phyloP scores from a whole-genome alignment of 2,113 vertebrate genomes.

The Chlamydotis undulata region DNA sequence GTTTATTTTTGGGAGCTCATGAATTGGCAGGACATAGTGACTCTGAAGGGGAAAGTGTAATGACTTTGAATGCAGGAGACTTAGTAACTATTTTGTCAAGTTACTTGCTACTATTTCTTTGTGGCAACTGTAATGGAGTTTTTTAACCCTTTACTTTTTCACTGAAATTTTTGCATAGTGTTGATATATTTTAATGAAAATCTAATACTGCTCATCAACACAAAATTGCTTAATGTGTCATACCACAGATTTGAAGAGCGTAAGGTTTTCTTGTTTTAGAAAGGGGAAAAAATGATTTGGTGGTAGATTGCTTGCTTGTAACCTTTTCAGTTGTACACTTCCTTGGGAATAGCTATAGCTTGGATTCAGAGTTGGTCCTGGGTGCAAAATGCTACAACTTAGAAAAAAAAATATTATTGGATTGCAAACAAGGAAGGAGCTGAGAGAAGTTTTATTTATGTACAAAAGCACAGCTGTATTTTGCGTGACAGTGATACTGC shows the following conservation, averaged over 20 bases:
- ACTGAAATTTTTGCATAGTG: not conserved
- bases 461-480: not conserved
- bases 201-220: not conserved
- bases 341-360: not conserved
- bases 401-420: not conserved
- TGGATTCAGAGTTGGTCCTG: not conserved
- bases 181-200: not conserved
- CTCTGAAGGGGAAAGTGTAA: not conserved
- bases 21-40: constrained; percentile 60
- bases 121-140: not conserved
- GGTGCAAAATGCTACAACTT: not conserved
- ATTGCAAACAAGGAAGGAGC: not conserved
- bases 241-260: not conserved
- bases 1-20: constrained; percentile 62
- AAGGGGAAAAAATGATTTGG: not conserved
- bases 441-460: not conserved
- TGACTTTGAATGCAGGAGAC: not conserved
- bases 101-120: not conserved
- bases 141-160: not conserved
- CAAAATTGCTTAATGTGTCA: not conserved
- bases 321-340: not conserved
- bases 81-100: not conserved
- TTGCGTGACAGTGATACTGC: not conserved
- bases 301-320: not conserved
- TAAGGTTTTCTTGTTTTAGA: not conserved